Conservation (phyloP, 2,797 vertebrate species). For the Neomorphus geoffroyi region DNA sequence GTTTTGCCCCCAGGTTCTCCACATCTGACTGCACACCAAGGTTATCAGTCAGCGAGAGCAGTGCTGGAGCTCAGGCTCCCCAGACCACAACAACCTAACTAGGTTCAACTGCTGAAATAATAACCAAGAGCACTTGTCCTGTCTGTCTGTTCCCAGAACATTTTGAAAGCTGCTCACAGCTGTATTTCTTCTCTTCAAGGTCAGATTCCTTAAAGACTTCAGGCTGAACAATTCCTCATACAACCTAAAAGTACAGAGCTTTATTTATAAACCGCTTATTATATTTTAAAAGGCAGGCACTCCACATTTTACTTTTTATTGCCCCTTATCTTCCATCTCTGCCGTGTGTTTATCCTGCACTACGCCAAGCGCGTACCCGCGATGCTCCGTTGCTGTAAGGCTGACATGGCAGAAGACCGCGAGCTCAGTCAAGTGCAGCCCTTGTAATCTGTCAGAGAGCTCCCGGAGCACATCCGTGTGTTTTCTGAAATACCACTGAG, state of each 20-base stretch:
- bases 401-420: neutral
- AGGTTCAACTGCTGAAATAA: neutral
- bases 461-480: neutral
- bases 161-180: neutral
- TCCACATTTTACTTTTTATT: constrained; percentile 46
- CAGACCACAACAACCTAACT: neutral
- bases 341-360: neutral
- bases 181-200: constrained; percentile 22
- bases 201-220: constrained; percentile 11
- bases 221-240: neutral
- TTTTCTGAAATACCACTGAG: constrained; percentile 14
- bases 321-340: constrained; percentile 42
- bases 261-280: constrained; percentile 43
- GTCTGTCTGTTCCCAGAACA: neutral
- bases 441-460: neutral
- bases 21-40: neutral
- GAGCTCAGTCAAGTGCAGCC: neutral
- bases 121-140: neutral
- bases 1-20: neutral
- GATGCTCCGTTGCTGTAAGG: neutral
- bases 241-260: constrained; percentile 24
- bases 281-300: constrained; percentile 51
- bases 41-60: neutral
- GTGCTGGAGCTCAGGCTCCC: neutral
- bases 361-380: neutral